phyloP scores from a whole-genome alignment of 2,797 vertebrate species.

The Rhinichthys osculus region DNA sequence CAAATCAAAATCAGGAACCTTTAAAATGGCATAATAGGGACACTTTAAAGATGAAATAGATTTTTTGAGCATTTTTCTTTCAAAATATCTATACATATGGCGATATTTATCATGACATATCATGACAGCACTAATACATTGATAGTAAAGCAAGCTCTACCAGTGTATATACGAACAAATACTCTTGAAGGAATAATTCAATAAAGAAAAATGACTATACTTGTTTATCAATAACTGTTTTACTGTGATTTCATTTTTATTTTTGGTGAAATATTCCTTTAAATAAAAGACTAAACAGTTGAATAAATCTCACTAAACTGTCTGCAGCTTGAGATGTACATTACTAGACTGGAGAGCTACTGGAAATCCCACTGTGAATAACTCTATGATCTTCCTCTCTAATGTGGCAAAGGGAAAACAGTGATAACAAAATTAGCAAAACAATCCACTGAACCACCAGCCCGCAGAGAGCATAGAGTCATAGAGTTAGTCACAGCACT shows the following conservation, averaged over 20 bases:
- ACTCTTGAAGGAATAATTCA: neutral
- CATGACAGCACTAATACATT: neutral
- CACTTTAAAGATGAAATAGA: too few relatives aligned
- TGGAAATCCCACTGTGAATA: slow-evolving; percentile 32
- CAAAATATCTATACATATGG: neutral
- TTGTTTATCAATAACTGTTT: neutral
- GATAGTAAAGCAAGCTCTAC: neutral
- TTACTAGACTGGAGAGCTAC: slow-evolving; percentile 28
- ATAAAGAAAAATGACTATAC: neutral
- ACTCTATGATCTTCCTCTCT: slow-evolving; percentile 51
- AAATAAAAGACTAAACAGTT: slow-evolving; percentile 34
- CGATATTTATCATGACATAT: neutral
- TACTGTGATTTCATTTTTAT: neutral
- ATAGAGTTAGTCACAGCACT: slow-evolving; percentile 24
- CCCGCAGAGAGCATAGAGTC: slow-evolving; percentile 23
- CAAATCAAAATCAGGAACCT: too few relatives aligned
- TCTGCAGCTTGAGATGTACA: slow-evolving; percentile 44
- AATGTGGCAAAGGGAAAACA: slow-evolving; percentile 38
- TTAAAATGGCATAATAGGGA: too few relatives aligned
- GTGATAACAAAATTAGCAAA: slow-evolving; percentile 50
- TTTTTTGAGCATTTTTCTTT: too few relatives aligned
- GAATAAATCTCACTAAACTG: slow-evolving; percentile 48
- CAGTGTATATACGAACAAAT: neutral
- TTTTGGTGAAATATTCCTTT: neutral
- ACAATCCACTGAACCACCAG: slow-evolving; percentile 35